Evolutionary conservation across 2,113 vertebrate species (phyloP).

Genomic region (Castor canadensis): DNA sequence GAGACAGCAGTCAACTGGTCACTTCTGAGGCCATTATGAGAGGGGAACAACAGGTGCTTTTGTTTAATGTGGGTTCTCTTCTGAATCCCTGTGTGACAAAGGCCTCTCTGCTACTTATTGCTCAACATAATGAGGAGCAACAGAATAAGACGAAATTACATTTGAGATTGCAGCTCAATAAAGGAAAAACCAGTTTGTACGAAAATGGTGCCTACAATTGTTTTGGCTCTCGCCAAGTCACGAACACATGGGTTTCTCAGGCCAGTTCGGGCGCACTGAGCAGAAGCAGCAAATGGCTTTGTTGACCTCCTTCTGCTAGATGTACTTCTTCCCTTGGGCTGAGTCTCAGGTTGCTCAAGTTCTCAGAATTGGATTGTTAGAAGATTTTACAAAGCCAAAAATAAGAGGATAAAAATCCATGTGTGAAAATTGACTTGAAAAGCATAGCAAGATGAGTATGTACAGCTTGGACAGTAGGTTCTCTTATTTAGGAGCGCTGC

Average conservation of each 20-base stretch:
- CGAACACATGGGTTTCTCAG: not conserved
- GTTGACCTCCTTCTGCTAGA: not conserved
- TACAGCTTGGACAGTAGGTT: no score
- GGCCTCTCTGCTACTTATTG: conserved; percentile 38
- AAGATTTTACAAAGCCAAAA: not conserved
- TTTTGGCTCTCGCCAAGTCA: no score
- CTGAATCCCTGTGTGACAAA: conserved; percentile 65
- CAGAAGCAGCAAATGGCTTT: not conserved
- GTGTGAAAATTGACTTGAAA: not conserved
- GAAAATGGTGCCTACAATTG: not conserved
- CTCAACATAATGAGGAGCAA: not conserved
- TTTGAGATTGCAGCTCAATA: not conserved
- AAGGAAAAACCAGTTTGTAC: not conserved
- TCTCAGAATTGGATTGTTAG: not conserved
- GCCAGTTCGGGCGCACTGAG: not conserved
- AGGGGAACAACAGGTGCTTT: conserved; percentile 87
- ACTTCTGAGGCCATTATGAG: conserved; percentile 77
- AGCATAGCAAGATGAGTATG: not conserved
- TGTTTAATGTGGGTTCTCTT: conserved; percentile 59
- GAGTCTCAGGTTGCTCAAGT: not conserved
- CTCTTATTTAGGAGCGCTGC: not conserved
- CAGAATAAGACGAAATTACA: not conserved
- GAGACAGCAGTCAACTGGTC: conserved; percentile 66
- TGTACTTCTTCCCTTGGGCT: not conserved
- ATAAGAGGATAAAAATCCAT: not conserved